Conservation (phyloP, 2,113 vertebrate species). For the Aspiorhynchus laticeps region DNA sequence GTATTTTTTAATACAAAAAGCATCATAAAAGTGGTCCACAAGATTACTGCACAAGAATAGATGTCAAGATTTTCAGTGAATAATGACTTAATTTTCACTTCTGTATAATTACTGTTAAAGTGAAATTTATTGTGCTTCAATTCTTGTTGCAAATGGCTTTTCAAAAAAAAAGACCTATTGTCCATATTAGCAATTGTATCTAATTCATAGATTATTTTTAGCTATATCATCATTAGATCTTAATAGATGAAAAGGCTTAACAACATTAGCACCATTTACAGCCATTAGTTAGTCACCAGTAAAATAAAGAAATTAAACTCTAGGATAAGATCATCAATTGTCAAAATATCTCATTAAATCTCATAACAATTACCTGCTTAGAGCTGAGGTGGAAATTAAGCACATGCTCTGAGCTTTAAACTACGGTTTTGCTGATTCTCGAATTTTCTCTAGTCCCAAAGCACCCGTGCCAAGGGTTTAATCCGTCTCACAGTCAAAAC, state of each 20-base stretch:
- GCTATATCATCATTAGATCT: background rate
- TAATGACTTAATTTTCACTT: background rate
- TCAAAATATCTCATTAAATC: background rate
- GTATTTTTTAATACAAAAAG: background rate
- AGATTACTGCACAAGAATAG: background rate
- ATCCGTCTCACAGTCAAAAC: background rate
- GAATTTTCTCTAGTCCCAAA: slow-evolving; percentile 12
- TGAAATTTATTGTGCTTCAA: background rate
- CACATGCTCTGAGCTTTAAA: background rate
- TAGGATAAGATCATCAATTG: background rate
- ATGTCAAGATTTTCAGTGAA: background rate
- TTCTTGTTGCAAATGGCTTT: background rate
- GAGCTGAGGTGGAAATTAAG: background rate
- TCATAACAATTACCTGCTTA: background rate
- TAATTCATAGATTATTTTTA: background rate
- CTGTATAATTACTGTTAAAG: background rate
- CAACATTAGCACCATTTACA: background rate
- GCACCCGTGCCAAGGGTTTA: background rate
- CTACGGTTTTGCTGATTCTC: background rate
- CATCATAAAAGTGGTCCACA: background rate
- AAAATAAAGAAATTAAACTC: background rate
- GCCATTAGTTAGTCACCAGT: background rate
- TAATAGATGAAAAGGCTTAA: background rate
- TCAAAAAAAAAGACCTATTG: background rate
- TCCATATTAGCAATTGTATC: background rate